These are phyloP conservation scores for Tyto alba DNA, from an alignment of 2,113 vertebrate species.

Conservation along the genomic window DNA sequence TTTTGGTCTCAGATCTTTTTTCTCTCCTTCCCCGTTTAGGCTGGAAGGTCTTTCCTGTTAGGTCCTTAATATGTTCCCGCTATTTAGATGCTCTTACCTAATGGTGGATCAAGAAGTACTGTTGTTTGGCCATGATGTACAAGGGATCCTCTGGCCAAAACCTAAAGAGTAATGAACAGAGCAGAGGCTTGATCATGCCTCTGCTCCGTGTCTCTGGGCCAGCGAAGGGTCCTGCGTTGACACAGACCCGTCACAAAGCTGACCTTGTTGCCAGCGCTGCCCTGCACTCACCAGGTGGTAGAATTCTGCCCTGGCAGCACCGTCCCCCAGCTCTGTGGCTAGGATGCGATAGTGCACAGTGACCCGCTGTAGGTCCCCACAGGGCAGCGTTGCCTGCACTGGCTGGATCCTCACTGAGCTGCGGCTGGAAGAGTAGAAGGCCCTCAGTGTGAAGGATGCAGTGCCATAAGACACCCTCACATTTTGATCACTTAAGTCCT, in stretches of 20 bases:
- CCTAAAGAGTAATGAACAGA: not conserved
- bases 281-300: conserved; percentile 41
- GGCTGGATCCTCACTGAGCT: conserved; percentile 49
- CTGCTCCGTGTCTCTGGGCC: not conserved
- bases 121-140: conserved; percentile 13
- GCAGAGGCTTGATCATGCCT: not conserved
- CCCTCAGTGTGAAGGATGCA: not conserved
- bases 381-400: not conserved
- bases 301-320: not conserved
- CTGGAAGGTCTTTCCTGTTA: not conserved
- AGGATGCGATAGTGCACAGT: not conserved
- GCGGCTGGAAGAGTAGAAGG: conserved; percentile 37
- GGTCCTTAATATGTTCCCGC: not conserved
- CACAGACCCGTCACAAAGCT: rapidly evolving
- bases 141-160: conserved; percentile 46
- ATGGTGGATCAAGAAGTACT: not conserved
- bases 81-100: not conserved
- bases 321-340: not conserved
- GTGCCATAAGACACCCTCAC: not conserved
- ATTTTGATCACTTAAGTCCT: rapidly evolving
- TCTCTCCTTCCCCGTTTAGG: not conserved
- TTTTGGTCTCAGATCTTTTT: not conserved
- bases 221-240: not conserved
- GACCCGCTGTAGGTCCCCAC: not conserved
- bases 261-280: rapidly evolving